These are phyloP conservation scores for Sebastolobus altivelis DNA, from an alignment of 2,797 vertebrate species.

Conservation along the genomic window DNA sequence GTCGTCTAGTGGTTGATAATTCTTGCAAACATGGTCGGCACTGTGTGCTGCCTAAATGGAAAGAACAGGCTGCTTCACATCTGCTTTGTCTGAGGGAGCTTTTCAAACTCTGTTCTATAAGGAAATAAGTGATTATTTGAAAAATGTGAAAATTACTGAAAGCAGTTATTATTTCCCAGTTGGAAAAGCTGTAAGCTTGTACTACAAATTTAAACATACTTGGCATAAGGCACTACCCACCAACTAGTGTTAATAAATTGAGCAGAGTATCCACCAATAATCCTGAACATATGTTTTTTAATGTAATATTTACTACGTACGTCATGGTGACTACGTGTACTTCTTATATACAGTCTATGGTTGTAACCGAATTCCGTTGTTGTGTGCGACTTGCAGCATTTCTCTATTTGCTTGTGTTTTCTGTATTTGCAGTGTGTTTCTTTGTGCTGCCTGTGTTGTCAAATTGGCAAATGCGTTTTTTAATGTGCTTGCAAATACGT, in stretches of 20 bases:
- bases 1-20: background rate
- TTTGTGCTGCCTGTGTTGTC: background rate
- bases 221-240: background rate
- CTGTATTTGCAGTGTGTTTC: background rate
- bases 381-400: too few relatives aligned
- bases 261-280: conserved; percentile 9
- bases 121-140: conserved; percentile 1
- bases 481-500: background rate
- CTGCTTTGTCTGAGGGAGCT: background rate
- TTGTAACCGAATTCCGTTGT: too few relatives aligned
- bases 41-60: background rate
- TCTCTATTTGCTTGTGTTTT: background rate
- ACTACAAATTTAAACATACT: background rate
- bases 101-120: background rate
- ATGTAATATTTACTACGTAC: too few relatives aligned
- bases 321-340: too few relatives aligned
- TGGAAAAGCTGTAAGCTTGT: background rate
- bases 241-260: conserved; percentile 2
- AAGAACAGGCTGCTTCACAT: background rate
- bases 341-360: too few relatives aligned
- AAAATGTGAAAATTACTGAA: conserved; percentile 6
- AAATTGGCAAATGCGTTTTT: background rate
- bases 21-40: background rate
- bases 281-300: background rate
- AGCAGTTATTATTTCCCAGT: conserved; percentile 12